Percentiles rank a stretch among this genome's conserved stretches.
Evolutionary conservation across 2,113 vertebrate species (phyloP).

Genomic region (Hippocampus zosterae): DNA sequence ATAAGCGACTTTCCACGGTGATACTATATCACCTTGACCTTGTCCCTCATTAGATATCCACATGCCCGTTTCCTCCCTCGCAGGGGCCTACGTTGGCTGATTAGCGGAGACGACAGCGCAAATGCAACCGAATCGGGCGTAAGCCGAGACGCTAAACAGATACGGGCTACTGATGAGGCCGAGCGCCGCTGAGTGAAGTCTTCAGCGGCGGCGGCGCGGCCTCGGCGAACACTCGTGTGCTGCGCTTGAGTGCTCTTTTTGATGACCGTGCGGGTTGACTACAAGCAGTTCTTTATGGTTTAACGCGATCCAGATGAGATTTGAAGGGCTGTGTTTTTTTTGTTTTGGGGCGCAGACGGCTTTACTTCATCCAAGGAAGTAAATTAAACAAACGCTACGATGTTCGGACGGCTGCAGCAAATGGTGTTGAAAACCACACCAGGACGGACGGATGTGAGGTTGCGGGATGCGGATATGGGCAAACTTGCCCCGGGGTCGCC

Average conservation of each 20-base stretch:
- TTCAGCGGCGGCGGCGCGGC: slow-evolving; percentile 9
- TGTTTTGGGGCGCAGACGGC: no score
- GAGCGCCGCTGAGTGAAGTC: slow-evolving; percentile 20
- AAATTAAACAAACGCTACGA: neutral
- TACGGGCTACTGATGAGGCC: slow-evolving; percentile 31
- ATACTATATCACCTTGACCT: slow-evolving; percentile 8
- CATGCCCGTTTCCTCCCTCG: slow-evolving; percentile 21
- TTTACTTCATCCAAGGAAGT: neutral
- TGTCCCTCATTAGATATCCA: slow-evolving; percentile 3
- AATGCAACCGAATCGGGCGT: slow-evolving; percentile 44
- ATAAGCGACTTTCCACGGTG: slow-evolving; percentile 6
- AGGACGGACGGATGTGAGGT: slow-evolving; percentile 36
- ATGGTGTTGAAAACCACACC: neutral
- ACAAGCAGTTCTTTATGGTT: slow-evolving; percentile 47
- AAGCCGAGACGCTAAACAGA: slow-evolving; percentile 51
- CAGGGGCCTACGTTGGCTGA: slow-evolving; percentile 46
- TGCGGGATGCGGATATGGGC: slow-evolving; percentile 47
- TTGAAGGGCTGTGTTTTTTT: neutral
- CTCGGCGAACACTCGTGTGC: slow-evolving; percentile 24
- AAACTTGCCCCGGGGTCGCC: slow-evolving; percentile 39
- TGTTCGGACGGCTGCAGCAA: neutral
- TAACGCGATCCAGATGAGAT: slow-evolving; percentile 62
- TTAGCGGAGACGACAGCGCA: slow-evolving; percentile 31
- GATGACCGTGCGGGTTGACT: slow-evolving; percentile 20
- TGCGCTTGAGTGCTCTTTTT: slow-evolving; percentile 13